These are phyloP conservation scores for Himalopsyche phryganea DNA, from an alignment of 1,140 invertebrate species.

Conservation along the genomic window DNA sequence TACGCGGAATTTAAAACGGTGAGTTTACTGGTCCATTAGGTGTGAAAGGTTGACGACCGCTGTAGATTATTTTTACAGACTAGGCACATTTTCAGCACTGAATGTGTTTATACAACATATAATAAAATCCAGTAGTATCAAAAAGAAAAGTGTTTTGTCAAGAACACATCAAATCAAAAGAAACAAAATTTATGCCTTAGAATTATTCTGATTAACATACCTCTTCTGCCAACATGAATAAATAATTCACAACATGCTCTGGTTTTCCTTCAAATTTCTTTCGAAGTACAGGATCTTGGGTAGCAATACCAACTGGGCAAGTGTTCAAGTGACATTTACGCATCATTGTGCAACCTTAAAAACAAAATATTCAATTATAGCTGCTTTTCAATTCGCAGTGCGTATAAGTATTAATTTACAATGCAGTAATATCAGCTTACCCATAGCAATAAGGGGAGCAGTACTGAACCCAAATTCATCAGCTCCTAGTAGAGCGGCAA, in stretches of 20 bases:
- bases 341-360: conserved; percentile 96
- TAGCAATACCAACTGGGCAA: conserved; percentile 97
- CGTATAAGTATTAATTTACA: not conserved
- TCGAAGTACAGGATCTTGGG: conserved; percentile 91
- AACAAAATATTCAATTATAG: not conserved
- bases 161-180: too few species aligned
- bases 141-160: too few species aligned
- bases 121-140: too few species aligned
- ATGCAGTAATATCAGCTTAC: conserved; percentile 37
- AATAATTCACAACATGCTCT: conserved; percentile 96
- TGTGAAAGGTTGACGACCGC: too few species aligned
- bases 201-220: too few species aligned
- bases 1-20: too few species aligned
- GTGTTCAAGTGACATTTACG: conserved; percentile 99
- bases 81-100: too few species aligned
- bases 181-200: too few species aligned
- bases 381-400: not conserved
- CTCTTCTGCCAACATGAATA: conserved; percentile 97
- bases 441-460: conserved; percentile 93
- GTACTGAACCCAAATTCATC: conserved; percentile 99
- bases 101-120: too few species aligned
- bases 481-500: conserved; percentile 92
- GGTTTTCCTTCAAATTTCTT: conserved; percentile 97
- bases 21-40: too few species aligned
- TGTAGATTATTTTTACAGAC: too few species aligned